A percentile compares a stretch with the other conserved stretches of the same genome.
phyloP scores from a whole-genome alignment of 2,113 vertebrate genomes.

The Eulacestoma nigropectus region DNA sequence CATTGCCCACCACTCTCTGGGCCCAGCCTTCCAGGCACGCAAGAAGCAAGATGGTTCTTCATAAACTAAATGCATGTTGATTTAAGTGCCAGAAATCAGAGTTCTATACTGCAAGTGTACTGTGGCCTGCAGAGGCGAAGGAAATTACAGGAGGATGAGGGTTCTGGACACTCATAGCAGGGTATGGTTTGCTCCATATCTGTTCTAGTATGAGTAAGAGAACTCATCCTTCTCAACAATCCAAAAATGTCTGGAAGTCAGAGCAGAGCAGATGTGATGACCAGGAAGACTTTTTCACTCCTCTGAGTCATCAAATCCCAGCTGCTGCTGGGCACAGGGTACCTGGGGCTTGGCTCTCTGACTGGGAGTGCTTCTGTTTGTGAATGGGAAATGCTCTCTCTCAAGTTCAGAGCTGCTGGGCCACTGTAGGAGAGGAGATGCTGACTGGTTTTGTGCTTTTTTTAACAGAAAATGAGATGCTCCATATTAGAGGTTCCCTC shows the following conservation, averaged over 20 bases:
- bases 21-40: rapidly evolving
- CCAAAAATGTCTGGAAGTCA: background rate
- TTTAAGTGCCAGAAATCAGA: background rate
- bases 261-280: background rate
- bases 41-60: background rate
- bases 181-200: background rate
- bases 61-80: background rate
- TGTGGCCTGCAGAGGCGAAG: background rate
- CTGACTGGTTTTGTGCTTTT: background rate
- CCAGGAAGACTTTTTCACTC: background rate
- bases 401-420: background rate
- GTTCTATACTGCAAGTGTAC: background rate
- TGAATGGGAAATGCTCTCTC: background rate
- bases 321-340: background rate
- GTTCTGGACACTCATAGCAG: background rate
- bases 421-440: background rate
- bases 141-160: background rate
- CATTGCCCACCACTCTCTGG: background rate
- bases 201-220: background rate
- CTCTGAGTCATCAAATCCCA: background rate
- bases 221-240: background rate
- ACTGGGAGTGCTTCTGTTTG: background rate
- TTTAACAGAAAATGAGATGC: background rate
- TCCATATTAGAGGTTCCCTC: background rate
- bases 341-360: background rate